A percentile compares a stretch with the other conserved stretches of the same genome.
Evolutionary conservation across 2,797 vertebrate species (phyloP).

Genomic region (Xiphophorus birchmanni): DNA sequence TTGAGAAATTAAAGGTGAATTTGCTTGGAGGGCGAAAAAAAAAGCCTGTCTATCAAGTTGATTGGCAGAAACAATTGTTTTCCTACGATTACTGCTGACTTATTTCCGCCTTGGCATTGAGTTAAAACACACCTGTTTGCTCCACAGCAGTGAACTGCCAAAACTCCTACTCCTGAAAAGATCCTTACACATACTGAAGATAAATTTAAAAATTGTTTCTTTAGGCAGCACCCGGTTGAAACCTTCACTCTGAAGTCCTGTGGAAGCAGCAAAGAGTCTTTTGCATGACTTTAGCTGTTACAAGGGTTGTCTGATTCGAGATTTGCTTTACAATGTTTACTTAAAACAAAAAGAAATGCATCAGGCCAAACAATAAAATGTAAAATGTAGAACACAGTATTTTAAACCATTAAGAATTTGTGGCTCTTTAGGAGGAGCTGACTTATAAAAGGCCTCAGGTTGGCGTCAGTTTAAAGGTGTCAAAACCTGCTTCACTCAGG

Average conservation of each 20-base stretch:
- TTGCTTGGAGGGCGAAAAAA: not conserved
- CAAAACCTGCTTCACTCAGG: not conserved
- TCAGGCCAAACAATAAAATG: not conserved
- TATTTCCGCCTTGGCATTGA: not conserved
- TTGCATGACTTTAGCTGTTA: not conserved
- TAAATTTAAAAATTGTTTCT: not conserved
- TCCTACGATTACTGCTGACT: not conserved
- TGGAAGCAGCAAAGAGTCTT: not conserved
- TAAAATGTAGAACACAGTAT: not conserved
- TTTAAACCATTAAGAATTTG: not conserved
- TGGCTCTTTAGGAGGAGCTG: not conserved
- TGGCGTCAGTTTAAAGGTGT: constrained; percentile 3
- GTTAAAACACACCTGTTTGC: not conserved
- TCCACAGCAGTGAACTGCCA: not conserved
- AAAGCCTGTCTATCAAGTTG: not conserved
- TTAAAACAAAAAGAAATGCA: not conserved
- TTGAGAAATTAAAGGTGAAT: not conserved
- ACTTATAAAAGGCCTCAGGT: not conserved
- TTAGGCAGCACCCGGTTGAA: not conserved
- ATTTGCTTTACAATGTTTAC: not conserved
- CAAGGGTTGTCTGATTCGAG: not conserved
- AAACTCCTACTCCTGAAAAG: not conserved
- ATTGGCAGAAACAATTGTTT: not conserved
- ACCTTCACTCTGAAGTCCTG: not conserved
- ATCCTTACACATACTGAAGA: not conserved